Evolutionary conservation across 2,113 vertebrate species (phyloP), one percentile per base, ranked within the genome.

Genomic region (Dromaius novaehollandiae): DNA sequence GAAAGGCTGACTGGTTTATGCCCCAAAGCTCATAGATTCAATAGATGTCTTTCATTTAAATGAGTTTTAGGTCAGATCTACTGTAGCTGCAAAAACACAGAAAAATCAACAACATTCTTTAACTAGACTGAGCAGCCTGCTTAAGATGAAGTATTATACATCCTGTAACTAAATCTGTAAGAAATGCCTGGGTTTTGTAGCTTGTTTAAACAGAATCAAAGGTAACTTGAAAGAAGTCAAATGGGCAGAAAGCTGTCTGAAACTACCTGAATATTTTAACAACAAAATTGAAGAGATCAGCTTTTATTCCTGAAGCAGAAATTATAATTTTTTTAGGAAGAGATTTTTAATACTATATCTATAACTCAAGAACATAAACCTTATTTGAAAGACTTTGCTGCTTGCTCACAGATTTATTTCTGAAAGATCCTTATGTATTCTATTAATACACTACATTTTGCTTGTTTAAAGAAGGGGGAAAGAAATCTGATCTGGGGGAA

Each of bases 11-110:
- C 70, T 94, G 53, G 55, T 90, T 96, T 92, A 88, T 96, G 90
- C 79, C 95, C 64, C 3, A 4, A 86, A 96, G 90, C 73, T 28
- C 36, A 13, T 56, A 46, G 88, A 92, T 91, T 95, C 93, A 95
- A 94, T 90, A 82, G 40, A 93, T n/a, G 73, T 42, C 86, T 90
- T 90, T 92, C 76, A 96, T 90, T 93, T 93, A 77, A 91, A 95
- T 86, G 60, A 78, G 34, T 74, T 94, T 92, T 60, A 86, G 73
- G 50, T 88, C 75, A 81, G 68, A 64, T 78, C 64, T 88, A n/a
- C 64, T 70, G 14, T 71, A 65, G 73, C 55, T 86, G 55, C 44
- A 68, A 71, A 92, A 91, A 81, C 63, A 71, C 46, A 68, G 69
- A 81, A 75, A 90, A 81, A 86, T 63, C 90, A 94, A 78, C 71